phyloP scores from a whole-genome alignment of 2,113 vertebrate species.

The Poeciliopsis retropinna region DNA sequence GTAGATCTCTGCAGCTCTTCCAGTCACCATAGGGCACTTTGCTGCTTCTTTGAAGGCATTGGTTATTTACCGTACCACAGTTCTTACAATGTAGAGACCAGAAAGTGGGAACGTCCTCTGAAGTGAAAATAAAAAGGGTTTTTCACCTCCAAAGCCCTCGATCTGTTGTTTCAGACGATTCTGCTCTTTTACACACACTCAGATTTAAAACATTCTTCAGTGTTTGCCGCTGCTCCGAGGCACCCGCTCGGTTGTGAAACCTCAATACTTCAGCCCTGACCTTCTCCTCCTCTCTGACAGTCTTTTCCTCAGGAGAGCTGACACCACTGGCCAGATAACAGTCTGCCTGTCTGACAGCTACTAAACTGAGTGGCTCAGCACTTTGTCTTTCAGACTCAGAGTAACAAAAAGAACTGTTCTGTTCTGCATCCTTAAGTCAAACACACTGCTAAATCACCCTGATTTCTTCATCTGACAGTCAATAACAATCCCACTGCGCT shows the following conservation, averaged over 20 bases:
- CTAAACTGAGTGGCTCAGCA: conserved; percentile 24
- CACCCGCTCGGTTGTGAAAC: conserved; percentile 2
- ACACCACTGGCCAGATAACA: conserved; percentile 15
- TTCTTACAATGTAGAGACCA: neutral
- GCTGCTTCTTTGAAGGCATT: neutral
- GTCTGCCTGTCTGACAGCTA: conserved; percentile 20
- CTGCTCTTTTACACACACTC: neutral
- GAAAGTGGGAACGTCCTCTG: neutral
- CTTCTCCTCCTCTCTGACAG: conserved; percentile 16
- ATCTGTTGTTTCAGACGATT: neutral
- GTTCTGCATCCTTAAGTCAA: conserved; percentile 2
- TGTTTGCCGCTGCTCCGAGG: neutral
- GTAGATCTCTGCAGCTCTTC: neutral
- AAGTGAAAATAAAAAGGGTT: neutral
- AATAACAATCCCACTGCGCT: conserved; percentile 34
- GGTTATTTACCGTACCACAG: neutral
- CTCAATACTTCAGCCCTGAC: neutral
- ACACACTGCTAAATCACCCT: conserved; percentile 2
- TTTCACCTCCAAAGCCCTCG: too few relatives aligned
- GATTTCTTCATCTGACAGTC: conserved; percentile 1
- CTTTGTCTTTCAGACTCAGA: conserved; percentile 9
- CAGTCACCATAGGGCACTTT: neutral
- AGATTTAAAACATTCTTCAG: neutral
- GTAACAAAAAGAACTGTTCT: conserved; percentile 7
- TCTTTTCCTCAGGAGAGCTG: conserved; percentile 16